Conservation (phyloP, 2,888 invertebrate genomes). For the Aplocera efformata region DNA sequence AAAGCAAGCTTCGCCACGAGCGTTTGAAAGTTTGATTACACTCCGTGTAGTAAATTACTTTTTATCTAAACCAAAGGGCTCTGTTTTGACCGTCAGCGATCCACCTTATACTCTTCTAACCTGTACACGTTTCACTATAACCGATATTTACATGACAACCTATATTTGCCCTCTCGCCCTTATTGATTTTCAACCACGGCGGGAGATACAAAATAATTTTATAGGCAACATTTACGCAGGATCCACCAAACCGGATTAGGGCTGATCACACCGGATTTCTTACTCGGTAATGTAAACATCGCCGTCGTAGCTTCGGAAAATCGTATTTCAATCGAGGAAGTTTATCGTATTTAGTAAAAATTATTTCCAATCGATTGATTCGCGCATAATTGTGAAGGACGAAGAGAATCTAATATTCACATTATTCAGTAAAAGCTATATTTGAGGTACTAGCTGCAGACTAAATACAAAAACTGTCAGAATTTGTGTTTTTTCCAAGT, state of each 20-base stretch:
- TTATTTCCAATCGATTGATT: conserved; percentile 11
- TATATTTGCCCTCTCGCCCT: conserved; percentile 10
- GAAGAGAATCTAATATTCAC: too few species aligned
- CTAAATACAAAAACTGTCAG: too few species aligned
- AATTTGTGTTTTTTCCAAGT: too few species aligned
- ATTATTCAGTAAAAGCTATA: too few species aligned
- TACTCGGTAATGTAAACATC: conserved; percentile 24
- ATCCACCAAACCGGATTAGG: conserved; percentile 27
- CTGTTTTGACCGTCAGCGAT: too few species aligned
- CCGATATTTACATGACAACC: neutral
- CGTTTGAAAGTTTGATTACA: too few species aligned
- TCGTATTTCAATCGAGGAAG: conserved; percentile 19
- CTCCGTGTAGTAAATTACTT: too few species aligned
- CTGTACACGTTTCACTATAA: too few species aligned
- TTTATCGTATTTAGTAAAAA: conserved; percentile 13
- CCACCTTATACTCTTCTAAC: too few species aligned
- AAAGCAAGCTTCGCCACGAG: too few species aligned
- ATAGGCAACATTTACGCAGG: conserved; percentile 28
- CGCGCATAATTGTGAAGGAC: neutral
- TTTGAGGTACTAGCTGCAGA: too few species aligned
- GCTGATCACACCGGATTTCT: conserved; percentile 28
- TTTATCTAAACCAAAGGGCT: too few species aligned
- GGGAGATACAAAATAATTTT: conserved; percentile 25
- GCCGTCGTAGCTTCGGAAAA: conserved; percentile 18
- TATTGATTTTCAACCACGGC: conserved; percentile 26